Evolutionary conservation across 1,140 invertebrate genomes (phyloP).

Genomic region (Acromyrmex echinatior): DNA sequence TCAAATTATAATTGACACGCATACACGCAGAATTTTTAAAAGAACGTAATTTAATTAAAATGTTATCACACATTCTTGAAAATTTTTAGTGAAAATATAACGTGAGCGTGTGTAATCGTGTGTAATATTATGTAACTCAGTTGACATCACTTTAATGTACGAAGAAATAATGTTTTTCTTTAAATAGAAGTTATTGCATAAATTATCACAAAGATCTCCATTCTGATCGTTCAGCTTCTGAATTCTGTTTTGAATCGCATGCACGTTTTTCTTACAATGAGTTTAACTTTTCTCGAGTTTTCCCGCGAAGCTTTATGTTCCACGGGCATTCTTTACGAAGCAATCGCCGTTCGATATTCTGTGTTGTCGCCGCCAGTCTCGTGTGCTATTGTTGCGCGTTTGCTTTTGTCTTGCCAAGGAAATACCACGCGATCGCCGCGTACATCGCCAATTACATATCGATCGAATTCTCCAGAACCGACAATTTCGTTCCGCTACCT

Average conservation of each 20-base stretch:
- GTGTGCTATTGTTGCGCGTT: constrained; percentile 59
- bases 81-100: not conserved
- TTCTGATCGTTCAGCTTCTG: not conserved
- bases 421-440: constrained; percentile 63
- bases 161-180: not conserved
- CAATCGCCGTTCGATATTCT: constrained; percentile 58
- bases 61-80: not conserved
- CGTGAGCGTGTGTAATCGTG: not conserved
- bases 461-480: constrained; percentile 61
- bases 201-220: not conserved
- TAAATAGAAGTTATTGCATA: not conserved
- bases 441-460: constrained; percentile 63
- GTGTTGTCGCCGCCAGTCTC: constrained; percentile 59
- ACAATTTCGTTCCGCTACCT: constrained; percentile 55
- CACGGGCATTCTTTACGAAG: constrained; percentile 44
- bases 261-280: constrained; percentile 42
- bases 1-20: not conserved
- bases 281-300: constrained; percentile 31
- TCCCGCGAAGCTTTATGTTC: constrained; percentile 39
- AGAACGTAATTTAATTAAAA: not conserved
- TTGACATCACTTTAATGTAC: not conserved
- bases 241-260: not conserved
- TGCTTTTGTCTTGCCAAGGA: constrained; percentile 63
- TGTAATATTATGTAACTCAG: not conserved
- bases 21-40: not conserved